Evolutionary conservation across 2,113 vertebrate species (phyloP), one percentile per base, ranked within the genome.

Genomic region (Oreotrochilus melanogaster): DNA sequence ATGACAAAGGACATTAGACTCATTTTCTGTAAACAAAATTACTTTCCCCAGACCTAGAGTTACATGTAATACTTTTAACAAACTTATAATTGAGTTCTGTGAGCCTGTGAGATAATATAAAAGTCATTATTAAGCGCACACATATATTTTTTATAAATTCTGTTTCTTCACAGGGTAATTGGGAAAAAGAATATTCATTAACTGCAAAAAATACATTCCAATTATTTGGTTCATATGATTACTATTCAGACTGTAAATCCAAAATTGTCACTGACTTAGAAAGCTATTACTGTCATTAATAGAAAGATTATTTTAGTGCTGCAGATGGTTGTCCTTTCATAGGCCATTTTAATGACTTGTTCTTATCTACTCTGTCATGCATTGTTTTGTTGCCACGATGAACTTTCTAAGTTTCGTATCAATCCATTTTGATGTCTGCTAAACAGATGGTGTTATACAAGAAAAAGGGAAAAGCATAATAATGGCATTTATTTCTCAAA

Each of bases 271-370:
- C 30, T 23, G 35, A 91, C 88, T 96, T 81, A 30, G 45, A 96
- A 97, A 97, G 94, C 95, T 96, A 97, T 93, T 96, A 91, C 88
- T 94, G 78, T 90, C 97, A 96, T 97, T 97, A 96, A 92, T 81
- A 96, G 89, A 86, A 96, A 96, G 84, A 96, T 85, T 91, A 95
- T 94, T 96, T 96, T 73, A 92, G 64, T 90, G 65, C 88, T 97
- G 79, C 98, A 98, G 97, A 98, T 98, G 98, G 98, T 92, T 96
- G 92, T 97, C 96, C 96, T 97, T 98, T 98, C 97, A 97, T 96
- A 96, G 97, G 97, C 97, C 90, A 96, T 79, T 96, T 97, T 97
- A 98, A 98, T 97, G 96, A 97, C 94, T 98, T 97, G 58, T 94
- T 97, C 97, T 97, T 97, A 97, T 97, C 97, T 98, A 96, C 97